Percentiles rank a stretch among this genome's conserved stretches.
Conservation (phyloP, 2,888 invertebrate genomes). For the Noctua janthe region DNA sequence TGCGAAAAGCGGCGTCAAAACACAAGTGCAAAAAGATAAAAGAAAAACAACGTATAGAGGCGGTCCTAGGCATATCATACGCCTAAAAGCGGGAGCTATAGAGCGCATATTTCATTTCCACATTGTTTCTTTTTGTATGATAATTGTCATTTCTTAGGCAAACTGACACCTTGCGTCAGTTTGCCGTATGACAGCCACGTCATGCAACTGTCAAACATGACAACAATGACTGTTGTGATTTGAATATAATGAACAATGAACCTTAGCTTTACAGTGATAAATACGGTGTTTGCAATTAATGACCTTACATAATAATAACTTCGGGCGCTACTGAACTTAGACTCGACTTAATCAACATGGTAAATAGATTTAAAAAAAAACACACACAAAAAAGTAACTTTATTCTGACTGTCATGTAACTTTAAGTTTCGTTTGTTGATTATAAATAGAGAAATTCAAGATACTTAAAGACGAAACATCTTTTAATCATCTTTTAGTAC, state of each 20-base stretch:
- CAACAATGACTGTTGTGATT: too few species aligned
- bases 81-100: not conserved
- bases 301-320: not conserved
- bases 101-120: not conserved
- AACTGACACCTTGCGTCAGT: not conserved
- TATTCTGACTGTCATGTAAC: too few species aligned
- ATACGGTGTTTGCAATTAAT: not conserved
- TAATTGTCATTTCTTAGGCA: not conserved
- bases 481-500: not conserved
- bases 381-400: too few species aligned
- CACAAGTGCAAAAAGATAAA: not conserved
- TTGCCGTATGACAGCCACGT: not conserved
- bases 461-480: not conserved
- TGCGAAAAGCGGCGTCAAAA: slow-evolving; percentile 9
- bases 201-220: not conserved
- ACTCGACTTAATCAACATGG: too few species aligned
- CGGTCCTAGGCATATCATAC: too few species aligned
- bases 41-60: not conserved
- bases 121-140: not conserved
- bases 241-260: too few species aligned
- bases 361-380: too few species aligned
- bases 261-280: not conserved
- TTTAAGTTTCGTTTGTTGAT: too few species aligned
- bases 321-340: too few species aligned
- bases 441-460: too few species aligned